A percentile compares a stretch with the other conserved stretches of the same genome.
phyloP scores from a whole-genome alignment of 2,113 vertebrate genomes.

The Procavia capensis region DNA sequence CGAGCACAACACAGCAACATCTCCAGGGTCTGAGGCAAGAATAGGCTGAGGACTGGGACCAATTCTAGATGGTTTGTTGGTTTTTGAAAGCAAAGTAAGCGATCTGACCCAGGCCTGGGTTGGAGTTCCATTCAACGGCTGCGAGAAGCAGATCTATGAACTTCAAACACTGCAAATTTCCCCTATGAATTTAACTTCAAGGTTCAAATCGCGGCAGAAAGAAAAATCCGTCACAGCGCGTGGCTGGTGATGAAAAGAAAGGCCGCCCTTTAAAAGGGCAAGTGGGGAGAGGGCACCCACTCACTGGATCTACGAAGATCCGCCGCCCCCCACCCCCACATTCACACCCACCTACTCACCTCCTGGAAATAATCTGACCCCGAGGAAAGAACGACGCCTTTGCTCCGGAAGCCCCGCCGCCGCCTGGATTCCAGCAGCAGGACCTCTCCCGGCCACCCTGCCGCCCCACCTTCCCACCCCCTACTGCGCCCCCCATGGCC shows the following conservation, averaged over 20 bases:
- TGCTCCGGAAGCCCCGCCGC: background rate
- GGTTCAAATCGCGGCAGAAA: background rate
- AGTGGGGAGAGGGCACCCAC: background rate
- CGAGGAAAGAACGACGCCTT: background rate
- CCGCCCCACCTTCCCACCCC: too few species aligned
- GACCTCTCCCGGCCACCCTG: background rate
- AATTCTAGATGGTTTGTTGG: background rate
- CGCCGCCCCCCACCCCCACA: background rate
- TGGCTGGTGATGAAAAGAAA: background rate
- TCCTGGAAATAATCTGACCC: background rate
- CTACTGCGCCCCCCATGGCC: too few species aligned
- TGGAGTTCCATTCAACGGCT: background rate
- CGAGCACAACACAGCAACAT: background rate
- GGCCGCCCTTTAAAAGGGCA: background rate
- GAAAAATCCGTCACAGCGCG: background rate
- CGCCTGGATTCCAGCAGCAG: background rate
- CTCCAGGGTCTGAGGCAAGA: background rate
- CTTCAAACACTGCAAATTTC: background rate
- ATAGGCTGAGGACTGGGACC: background rate
- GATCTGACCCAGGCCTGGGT: conserved; percentile 13
- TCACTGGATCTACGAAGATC: background rate
- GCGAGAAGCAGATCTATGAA: background rate
- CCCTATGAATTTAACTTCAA: background rate
- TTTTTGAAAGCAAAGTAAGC: conserved; percentile 57
- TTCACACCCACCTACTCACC: too few species aligned